Evolutionary conservation across 1,140 invertebrate genomes (phyloP).

Genomic region (Drosophila mauritiana): DNA sequence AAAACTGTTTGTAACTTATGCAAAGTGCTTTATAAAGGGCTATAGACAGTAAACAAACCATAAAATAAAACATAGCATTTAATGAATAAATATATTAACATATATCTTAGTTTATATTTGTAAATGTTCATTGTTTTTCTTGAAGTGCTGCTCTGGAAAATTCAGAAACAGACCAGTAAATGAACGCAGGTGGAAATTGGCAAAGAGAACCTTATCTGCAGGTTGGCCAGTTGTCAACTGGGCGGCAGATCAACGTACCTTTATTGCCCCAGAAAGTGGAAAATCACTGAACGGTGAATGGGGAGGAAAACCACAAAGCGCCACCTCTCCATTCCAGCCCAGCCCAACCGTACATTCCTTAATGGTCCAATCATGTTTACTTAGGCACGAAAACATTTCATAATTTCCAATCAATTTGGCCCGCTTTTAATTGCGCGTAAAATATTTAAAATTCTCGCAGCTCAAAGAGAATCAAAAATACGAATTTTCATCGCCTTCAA

Average conservation of each 20-base stretch:
- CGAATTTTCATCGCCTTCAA: slow-evolving; percentile 11
- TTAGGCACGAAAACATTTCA: slow-evolving; percentile 34
- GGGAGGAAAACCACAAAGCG: not conserved
- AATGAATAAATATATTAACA: no score
- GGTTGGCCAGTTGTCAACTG: slow-evolving; percentile 26
- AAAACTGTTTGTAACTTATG: not conserved
- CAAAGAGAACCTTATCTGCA: slow-evolving; percentile 19
- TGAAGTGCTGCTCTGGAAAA: slow-evolving; percentile 12
- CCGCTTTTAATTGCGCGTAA: slow-evolving; percentile 37
- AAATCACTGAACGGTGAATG: not conserved
- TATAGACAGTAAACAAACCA: not conserved
- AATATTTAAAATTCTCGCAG: slow-evolving; percentile 35
- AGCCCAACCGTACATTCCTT: slow-evolving; percentile 1
- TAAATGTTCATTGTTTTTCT: not conserved
- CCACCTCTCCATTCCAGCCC: not conserved
- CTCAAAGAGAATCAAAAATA: slow-evolving; percentile 47
- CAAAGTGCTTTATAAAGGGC: not conserved
- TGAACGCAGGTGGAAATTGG: slow-evolving; percentile 37
- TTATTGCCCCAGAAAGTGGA: slow-evolving; percentile 9
- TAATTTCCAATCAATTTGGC: slow-evolving; percentile 48
- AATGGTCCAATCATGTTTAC: slow-evolving; percentile 16
- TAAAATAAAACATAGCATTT: no score
- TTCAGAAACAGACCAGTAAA: slow-evolving; percentile 15
- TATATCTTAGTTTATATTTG: not conserved
- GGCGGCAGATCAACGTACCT: slow-evolving; percentile 15